phyloP scores from a whole-genome alignment of 2,797 vertebrate genomes.

The Thalassophryne amazonica region DNA sequence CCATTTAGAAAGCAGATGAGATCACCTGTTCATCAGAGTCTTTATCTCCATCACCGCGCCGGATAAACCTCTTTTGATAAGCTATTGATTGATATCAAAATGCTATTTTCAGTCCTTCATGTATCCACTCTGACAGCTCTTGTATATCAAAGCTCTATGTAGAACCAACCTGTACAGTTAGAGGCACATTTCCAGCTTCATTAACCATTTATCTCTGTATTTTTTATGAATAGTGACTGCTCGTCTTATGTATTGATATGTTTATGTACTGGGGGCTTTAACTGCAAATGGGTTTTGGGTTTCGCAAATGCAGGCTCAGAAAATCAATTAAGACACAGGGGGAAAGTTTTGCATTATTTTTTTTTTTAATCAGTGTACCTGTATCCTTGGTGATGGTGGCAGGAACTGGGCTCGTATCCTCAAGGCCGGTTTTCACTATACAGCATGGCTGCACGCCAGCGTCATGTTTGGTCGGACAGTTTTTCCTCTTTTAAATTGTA shows the following conservation, averaged over 20 bases:
- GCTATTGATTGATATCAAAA: slow-evolving; percentile 25
- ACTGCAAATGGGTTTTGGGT: slow-evolving; percentile 24
- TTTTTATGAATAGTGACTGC: slow-evolving; percentile 51
- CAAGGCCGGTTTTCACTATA: too few relatives aligned
- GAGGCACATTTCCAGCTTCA: slow-evolving; percentile 43
- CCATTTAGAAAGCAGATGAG: slow-evolving; percentile 27
- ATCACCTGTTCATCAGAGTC: slow-evolving; percentile 16
- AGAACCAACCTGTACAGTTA: slow-evolving; percentile 41
- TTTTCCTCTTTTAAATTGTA: too few relatives aligned
- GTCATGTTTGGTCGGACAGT: too few relatives aligned
- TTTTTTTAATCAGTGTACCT: slow-evolving; percentile 16
- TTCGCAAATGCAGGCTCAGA: slow-evolving; percentile 16
- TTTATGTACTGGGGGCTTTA: slow-evolving; percentile 40
- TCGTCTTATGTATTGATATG: slow-evolving; percentile 42
- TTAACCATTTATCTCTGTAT: slow-evolving; percentile 31
- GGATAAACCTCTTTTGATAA: slow-evolving; percentile 21
- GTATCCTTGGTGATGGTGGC: slow-evolving; percentile 38
- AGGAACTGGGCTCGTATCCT: slow-evolving; percentile 12
- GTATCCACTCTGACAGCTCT: slow-evolving; percentile 35
- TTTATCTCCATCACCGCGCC: slow-evolving; percentile 18
- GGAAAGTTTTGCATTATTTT: slow-evolving; percentile 13
- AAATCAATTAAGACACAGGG: slow-evolving; percentile 16
- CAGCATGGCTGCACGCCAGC: too few relatives aligned
- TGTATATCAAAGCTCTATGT: slow-evolving; percentile 44
- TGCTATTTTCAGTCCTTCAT: slow-evolving; percentile 12